A percentile compares a stretch with the other conserved stretches of the same genome.
Conservation (phyloP, 2,797 vertebrate species). For the Luscinia luscinia region DNA sequence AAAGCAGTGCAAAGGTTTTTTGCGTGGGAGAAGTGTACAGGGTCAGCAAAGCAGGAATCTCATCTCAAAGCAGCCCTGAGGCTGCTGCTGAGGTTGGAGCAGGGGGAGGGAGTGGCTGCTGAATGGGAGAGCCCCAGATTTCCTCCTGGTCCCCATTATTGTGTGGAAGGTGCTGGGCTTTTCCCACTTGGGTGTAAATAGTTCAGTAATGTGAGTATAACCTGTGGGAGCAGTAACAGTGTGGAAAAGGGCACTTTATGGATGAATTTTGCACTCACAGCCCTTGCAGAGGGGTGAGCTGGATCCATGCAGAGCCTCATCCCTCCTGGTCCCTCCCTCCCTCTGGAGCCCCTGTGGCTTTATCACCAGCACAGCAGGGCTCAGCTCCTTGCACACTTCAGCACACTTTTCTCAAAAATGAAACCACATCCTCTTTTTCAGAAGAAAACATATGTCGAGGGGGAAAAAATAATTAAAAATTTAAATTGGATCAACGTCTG, state of each 20-base stretch:
- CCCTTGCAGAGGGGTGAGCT: not conserved
- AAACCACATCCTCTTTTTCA: not conserved
- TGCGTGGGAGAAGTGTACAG: not conserved
- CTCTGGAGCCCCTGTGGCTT: not conserved
- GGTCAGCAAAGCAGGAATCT: not conserved
- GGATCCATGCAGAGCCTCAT: accelerated
- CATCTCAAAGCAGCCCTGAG: not conserved
- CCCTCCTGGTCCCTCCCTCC: not conserved
- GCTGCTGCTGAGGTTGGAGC: not conserved
- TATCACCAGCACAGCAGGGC: not conserved
- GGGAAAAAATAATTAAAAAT: not conserved
- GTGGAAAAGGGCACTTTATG: accelerated
- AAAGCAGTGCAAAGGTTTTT: not conserved
- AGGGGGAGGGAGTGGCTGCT: not conserved
- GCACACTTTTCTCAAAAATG: not conserved
- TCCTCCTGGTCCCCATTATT: accelerated
- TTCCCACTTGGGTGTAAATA: not conserved
- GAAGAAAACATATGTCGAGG: not conserved
- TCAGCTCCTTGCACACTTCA: not conserved
- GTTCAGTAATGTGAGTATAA: not conserved
- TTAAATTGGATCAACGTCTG: not conserved
- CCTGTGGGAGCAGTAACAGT: not conserved
- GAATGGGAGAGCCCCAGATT: not conserved
- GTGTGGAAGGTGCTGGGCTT: not conserved
- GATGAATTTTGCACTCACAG: accelerated